Conservation (phyloP, 2,888 invertebrate genomes). For the Miltochrista miniata region DNA sequence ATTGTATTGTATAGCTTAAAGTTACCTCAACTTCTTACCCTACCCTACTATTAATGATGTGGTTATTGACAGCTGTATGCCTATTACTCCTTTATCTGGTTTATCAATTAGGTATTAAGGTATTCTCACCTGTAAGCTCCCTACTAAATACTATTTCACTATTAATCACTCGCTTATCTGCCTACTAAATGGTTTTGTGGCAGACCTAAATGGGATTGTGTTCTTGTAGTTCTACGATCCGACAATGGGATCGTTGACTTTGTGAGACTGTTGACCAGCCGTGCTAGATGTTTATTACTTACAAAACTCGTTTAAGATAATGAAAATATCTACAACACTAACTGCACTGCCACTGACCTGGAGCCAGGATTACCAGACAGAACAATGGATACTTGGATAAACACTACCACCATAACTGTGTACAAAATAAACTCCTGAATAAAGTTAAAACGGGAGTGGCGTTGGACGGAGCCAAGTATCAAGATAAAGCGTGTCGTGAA, state of each 20-base stretch:
- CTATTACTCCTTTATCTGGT: background rate
- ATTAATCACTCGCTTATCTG: too few species aligned
- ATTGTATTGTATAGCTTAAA: background rate
- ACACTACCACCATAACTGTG: constrained; percentile 10
- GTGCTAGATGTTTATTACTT: too few species aligned
- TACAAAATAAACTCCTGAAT: constrained; percentile 15
- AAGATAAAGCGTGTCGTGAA: constrained; percentile 40
- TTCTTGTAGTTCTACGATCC: too few species aligned
- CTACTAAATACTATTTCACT: too few species aligned
- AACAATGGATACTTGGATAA: constrained; percentile 9
- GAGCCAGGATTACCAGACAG: constrained; percentile 1
- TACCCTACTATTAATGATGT: background rate
- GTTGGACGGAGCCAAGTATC: constrained; percentile 22
- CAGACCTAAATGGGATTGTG: too few species aligned
- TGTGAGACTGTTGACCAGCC: too few species aligned
- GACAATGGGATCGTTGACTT: too few species aligned
- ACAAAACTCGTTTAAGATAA: background rate
- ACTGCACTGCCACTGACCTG: background rate
- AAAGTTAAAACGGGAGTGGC: constrained; percentile 15
- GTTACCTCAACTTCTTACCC: too few species aligned
- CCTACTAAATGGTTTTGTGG: too few species aligned
- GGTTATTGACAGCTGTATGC: background rate
- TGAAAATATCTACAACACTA: background rate
- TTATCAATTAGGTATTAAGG: background rate
- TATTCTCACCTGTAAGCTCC: too few species aligned